Base-by-base conservation (phyloP, 2,888 invertebrate genomes). In the Aleiodes testaceus region DNA sequence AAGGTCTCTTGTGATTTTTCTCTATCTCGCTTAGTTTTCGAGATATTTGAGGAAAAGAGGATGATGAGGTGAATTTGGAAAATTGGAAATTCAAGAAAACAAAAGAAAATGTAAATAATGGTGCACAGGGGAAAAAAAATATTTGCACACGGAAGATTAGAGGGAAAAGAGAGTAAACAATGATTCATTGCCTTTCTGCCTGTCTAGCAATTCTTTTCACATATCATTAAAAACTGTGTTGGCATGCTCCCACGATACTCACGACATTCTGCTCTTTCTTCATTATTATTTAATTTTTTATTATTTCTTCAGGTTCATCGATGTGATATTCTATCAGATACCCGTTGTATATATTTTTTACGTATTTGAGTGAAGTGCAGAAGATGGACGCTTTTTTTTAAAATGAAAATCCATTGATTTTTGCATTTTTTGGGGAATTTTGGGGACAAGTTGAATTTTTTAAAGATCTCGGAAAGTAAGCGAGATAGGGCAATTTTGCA, bases 261-360 rank as follows among this genome's bases (percentile, higher is more conserved):
- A 26, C 26, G n/a, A n/a, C n/a, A n/a, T n/a, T 61, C 66, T 74
- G 70, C 49, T 65, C 18, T 66, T 22, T 64, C 18, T 69, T 36
- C 72, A 22, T 67, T 64, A 63, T 45, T 30, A 45, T 72, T 55
- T 52, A n/a, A n/a, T n/a, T 65, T 22, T 66, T 22, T 64, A 66
- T 66, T 53, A 36, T 30, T 44, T 72, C 50, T 49, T 55, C n/a
- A 18, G 42, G n/a, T 63, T 20, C 44, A 22, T 63, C 45, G 63
- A 45, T 63, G 22, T 7, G 7, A 66, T 30, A 20, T 61, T 78
- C 76, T 81, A 82, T 84, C 84, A 84, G 83, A 84, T 84, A 84
- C 84, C 84, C 84, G 84, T 84, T 82, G 74, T 47, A 68, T 66
- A 63, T 20, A 18, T 63, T 63, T 63, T 36, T 36, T 0, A 9